phyloP scores from a whole-genome alignment of 2,888 invertebrate genomes.

The Oeneis ivallda region DNA sequence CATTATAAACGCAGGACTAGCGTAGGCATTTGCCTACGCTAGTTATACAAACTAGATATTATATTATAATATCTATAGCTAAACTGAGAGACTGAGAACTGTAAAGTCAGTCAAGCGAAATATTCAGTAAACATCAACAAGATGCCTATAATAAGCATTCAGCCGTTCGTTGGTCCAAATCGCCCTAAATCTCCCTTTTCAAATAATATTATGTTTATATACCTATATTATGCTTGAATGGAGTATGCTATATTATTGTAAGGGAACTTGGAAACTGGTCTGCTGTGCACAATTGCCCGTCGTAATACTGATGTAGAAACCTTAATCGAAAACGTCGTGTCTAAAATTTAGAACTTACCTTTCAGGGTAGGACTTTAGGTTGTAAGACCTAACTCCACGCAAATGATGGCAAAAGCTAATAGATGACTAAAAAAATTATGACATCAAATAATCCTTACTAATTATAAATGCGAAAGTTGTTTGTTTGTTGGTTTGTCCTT shows the following conservation, averaged over 20 bases:
- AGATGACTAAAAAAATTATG: too few species aligned
- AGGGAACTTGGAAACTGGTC: neutral
- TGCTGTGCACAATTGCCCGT: neutral
- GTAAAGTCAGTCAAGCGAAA: constrained; percentile 25
- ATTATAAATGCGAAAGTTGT: too few species aligned
- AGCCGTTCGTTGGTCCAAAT: constrained; percentile 17
- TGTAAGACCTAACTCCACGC: too few species aligned
- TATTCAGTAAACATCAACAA: constrained; percentile 35
- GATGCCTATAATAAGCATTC: constrained; percentile 22
- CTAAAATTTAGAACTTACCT: too few species aligned
- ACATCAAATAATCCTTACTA: too few species aligned
- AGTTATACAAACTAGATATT: too few species aligned
- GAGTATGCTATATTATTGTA: neutral
- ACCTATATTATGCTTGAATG: constrained; percentile 13
- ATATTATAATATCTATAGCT: constrained; percentile 10
- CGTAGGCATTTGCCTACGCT: too few species aligned
- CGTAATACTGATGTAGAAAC: neutral
- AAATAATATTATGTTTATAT: constrained; percentile 13
- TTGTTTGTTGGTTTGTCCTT: too few species aligned
- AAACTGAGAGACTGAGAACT: constrained; percentile 17
- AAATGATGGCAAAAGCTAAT: too few species aligned
- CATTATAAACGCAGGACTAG: too few species aligned
- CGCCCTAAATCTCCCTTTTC: constrained; percentile 9
- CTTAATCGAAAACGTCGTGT: too few species aligned
- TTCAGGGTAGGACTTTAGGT: too few species aligned